Evolutionary conservation across 1,140 invertebrate genomes (phyloP), one percentile per base, ranked within the genome.

Genomic region (Heliothis subflexa): DNA sequence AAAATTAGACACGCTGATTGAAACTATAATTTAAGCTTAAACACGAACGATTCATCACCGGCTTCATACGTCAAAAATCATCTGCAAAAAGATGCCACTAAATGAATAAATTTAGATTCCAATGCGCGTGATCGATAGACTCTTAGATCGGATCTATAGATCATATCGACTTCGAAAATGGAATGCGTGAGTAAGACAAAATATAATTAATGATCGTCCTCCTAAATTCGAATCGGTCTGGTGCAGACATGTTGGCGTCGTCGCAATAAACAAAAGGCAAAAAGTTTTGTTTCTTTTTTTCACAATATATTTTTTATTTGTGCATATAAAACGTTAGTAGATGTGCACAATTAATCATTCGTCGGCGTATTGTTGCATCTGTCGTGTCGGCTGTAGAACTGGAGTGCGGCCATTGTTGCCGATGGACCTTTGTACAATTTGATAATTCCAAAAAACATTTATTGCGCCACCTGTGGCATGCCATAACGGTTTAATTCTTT

Each of bases 141-240:
- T 81, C 88, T 82, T 92, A 93, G 91, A 93, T 91, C 91, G 78
- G 90, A 94, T 93, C 91, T 92, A 94, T 94, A 94, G 93, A 94
- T 94, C 93, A 93, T 92, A 93, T 94, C 91, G 88, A 85, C 78
- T 84, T 90, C 80, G 88, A 92, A 93, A 93, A 94, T 94, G 91
- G 89, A 93, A 93, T 93, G 93, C 92, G 92, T 92, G 93, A 94
- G 93, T 94, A 94, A 93, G 93, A 94, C 93, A 93, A 94, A 94
- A 94, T 94, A 94, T 94, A 94, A 94, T 94, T 94, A 94, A 94
- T 94, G 91, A 90, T 93, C 80, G 83, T 82, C 85, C 84, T 92
- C 90, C 88, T 81, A 92, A 90, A 93, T 93, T 94, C 88, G 93
- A 93, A 93, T 91, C 91, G 91, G 87, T 92, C 83, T 87, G 88